Evolutionary conservation across 2,888 invertebrate species (phyloP).

Genomic region (Pterostichus madidus): DNA sequence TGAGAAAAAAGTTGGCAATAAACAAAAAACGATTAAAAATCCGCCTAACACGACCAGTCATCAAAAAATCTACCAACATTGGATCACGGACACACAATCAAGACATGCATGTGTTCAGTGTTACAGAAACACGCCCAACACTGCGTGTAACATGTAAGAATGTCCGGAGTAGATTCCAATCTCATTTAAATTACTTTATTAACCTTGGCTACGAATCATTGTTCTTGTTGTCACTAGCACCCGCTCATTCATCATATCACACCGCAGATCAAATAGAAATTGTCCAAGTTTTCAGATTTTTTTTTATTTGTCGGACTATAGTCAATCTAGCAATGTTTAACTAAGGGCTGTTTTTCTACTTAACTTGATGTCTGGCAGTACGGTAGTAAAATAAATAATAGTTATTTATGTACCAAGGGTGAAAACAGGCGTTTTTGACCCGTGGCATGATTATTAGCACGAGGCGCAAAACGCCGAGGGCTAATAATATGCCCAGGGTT

Average conservation of each 20-base stretch:
- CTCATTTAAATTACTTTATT: constrained; percentile 56
- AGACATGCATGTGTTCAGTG: constrained; percentile 9
- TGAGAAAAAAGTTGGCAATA: background rate
- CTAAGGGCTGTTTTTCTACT: too few relatives aligned
- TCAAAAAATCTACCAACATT: background rate
- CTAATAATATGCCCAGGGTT: too few relatives aligned
- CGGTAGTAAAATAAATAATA: too few relatives aligned
- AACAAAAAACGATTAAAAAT: constrained; percentile 16
- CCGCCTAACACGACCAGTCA: background rate
- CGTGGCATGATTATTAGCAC: too few relatives aligned
- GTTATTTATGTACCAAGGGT: too few relatives aligned
- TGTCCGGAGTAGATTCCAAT: constrained; percentile 52
- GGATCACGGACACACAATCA: constrained; percentile 22
- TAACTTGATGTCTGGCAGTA: too few relatives aligned
- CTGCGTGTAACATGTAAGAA: constrained; percentile 12
- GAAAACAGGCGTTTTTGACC: too few relatives aligned
- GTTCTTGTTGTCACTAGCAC: constrained; percentile 18
- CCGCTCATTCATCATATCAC: constrained; percentile 32
- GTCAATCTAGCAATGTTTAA: too few relatives aligned
- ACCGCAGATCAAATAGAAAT: background rate
- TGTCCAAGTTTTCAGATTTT: too few relatives aligned
- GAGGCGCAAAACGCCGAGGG: too few relatives aligned
- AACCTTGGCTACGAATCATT: constrained; percentile 35
- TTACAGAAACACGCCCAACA: constrained; percentile 23
- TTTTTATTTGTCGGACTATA: too few relatives aligned